These are phyloP conservation scores for Drosophila seguyi DNA, from an alignment of 1,140 invertebrate genomes.

Conservation along the genomic window DNA sequence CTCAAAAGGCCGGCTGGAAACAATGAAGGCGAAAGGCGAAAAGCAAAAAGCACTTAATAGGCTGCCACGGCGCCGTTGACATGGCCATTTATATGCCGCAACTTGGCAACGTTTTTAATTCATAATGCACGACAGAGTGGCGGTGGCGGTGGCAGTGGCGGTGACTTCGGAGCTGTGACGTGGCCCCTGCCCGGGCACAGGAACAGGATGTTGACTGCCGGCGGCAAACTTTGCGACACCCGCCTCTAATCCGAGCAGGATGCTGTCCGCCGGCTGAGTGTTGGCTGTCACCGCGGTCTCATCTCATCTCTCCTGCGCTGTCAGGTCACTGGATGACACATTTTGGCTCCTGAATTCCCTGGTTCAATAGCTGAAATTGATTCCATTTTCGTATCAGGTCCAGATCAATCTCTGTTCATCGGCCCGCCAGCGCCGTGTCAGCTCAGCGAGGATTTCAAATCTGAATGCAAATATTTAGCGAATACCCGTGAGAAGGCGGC, in stretches of 20 bases:
- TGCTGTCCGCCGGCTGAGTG: constrained; percentile 29
- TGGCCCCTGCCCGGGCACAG: constrained; percentile 11
- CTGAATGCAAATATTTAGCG: neutral
- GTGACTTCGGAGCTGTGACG: constrained; percentile 10
- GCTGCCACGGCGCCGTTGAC: constrained; percentile 57
- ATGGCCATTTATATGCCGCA: constrained; percentile 69
- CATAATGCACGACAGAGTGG: constrained; percentile 54
- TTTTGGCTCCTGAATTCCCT: neutral
- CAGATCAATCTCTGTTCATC: constrained; percentile 45
- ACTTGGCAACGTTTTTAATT: constrained; percentile 68
- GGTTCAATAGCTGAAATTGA: constrained; percentile 39
- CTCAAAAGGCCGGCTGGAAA: constrained; percentile 51
- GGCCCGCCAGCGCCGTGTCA: constrained; percentile 4
- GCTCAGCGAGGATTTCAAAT: neutral
- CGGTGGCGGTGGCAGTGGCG: neutral
- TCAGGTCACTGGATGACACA: constrained; percentile 11
- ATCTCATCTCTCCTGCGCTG: neutral
- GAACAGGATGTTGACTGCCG: constrained; percentile 43
- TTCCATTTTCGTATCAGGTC: constrained; percentile 33
- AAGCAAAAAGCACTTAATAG: constrained; percentile 65
- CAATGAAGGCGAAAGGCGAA: constrained; percentile 58
- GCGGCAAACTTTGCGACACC: constrained; percentile 46
- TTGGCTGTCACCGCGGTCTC: constrained; percentile 29
- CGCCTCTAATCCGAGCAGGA: constrained; percentile 40
- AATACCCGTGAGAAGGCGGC: neutral